Percentiles rank a stretch among this genome's conserved stretches.
These are phyloP conservation scores for Carassius auratus DNA, from an alignment of 2,113 vertebrate species.

Conservation along the genomic window DNA sequence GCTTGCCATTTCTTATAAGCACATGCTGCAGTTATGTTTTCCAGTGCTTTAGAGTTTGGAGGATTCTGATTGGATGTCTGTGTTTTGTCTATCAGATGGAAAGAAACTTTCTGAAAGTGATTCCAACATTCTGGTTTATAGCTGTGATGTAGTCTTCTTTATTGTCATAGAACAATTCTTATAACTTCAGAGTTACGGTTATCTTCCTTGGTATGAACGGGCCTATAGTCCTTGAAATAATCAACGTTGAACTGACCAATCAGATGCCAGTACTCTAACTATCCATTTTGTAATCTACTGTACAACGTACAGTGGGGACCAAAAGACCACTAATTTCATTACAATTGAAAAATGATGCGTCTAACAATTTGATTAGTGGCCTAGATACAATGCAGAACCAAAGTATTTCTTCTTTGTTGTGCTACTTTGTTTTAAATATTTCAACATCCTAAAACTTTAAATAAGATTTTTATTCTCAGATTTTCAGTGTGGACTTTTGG, in stretches of 20 bases:
- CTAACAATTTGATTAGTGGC: neutral
- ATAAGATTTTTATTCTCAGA: neutral
- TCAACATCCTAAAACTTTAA: constrained; percentile 15
- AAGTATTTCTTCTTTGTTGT: neutral
- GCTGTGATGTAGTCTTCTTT: neutral
- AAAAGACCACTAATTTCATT: neutral
- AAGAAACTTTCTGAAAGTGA: neutral
- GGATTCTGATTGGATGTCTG: neutral
- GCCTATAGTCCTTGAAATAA: neutral
- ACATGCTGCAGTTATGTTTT: neutral
- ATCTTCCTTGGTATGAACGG: neutral
- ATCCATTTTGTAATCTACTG: neutral
- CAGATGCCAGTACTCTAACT: neutral
- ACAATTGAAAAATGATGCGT: neutral
- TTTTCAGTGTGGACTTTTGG: constrained; percentile 5
- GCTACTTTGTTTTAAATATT: neutral
- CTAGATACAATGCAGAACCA: neutral
- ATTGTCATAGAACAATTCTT: neutral
- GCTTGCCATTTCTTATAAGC: neutral
- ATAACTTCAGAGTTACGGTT: neutral
- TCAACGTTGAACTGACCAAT: neutral
- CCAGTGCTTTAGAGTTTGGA: neutral
- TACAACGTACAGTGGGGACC: neutral
- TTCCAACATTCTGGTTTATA: neutral
- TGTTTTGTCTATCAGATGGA: neutral